phyloP scores from a whole-genome alignment of 35 echinoderm and acorn worm genomes.

The Anneissia japonica region DNA sequence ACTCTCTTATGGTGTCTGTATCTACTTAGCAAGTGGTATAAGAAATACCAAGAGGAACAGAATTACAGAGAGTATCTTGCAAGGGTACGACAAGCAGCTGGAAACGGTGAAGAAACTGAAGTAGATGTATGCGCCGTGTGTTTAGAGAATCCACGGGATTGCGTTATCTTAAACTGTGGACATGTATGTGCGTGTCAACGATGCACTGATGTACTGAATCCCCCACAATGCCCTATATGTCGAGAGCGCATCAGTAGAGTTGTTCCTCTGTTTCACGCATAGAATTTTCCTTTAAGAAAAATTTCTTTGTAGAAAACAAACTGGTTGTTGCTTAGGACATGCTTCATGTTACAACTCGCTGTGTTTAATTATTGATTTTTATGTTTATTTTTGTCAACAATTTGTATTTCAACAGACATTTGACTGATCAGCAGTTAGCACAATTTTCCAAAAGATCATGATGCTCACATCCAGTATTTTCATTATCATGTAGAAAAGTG shows the following conservation, averaged over 20 bases:
- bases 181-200: constrained; percentile 85
- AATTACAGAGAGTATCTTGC: constrained; percentile 45
- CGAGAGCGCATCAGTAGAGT: constrained; percentile 69
- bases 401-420: no score
- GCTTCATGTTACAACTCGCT: no score
- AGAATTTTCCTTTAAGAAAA: not conserved
- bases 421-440: no score
- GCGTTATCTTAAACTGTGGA: constrained; percentile 88
- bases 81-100: constrained; percentile 28
- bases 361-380: no score
- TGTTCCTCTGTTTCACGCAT: constrained; percentile 89
- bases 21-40: constrained; percentile 53
- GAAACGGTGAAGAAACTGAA: constrained; percentile 33
- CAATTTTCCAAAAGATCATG: no score
- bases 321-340: no score
- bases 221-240: constrained; percentile 95
- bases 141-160: constrained; percentile 60
- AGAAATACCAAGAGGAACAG: constrained; percentile 37
- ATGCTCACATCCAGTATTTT: no score
- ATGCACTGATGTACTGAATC: constrained; percentile 56
- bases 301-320: not conserved
- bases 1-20: constrained; percentile 48
- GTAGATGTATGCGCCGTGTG: constrained; percentile 73
- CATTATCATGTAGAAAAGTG: no score
- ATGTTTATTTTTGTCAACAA: no score